Evolutionary conservation across 1,140 invertebrate genomes (phyloP).

Genomic region (Bombus superbus): DNA sequence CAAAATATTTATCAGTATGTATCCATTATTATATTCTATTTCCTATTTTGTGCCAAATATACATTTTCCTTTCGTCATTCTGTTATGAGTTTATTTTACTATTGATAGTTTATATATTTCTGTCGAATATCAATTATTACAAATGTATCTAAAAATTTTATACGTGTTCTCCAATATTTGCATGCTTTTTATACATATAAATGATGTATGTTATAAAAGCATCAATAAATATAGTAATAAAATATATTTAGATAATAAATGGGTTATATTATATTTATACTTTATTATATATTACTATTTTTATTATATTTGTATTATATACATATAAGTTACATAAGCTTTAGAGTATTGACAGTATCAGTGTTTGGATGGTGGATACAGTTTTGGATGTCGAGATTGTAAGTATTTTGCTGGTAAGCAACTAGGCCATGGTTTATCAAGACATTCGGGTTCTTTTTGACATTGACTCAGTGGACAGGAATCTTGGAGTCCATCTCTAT

Average conservation of each 20-base stretch:
- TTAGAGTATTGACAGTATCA: neutral
- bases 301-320: slow-evolving; percentile 9
- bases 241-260: neutral
- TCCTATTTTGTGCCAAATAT: neutral
- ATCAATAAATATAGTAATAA: slow-evolving; percentile 1
- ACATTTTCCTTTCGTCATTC: neutral
- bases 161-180: neutral
- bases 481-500: slow-evolving; percentile 88
- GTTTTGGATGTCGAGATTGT: slow-evolving; percentile 62
- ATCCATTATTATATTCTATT: slow-evolving; percentile 18
- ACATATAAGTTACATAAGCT: neutral
- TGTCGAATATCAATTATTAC: neutral
- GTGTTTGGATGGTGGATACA: slow-evolving; percentile 1
- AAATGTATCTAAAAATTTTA: slow-evolving; percentile 9
- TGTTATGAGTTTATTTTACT: neutral
- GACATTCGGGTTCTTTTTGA: slow-evolving; percentile 85
- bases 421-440: slow-evolving; percentile 85
- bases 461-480: slow-evolving; percentile 87
- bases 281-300: neutral
- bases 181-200: neutral
- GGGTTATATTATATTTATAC: neutral
- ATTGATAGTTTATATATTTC: neutral
- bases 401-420: slow-evolving; percentile 84
- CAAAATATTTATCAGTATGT: neutral
- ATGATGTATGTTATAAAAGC: neutral